A percentile compares a stretch with the other conserved stretches of the same genome.
These are phyloP conservation scores for Cheirogaleus medius DNA, from an alignment of 2,113 vertebrate species.

Conservation along the genomic window DNA sequence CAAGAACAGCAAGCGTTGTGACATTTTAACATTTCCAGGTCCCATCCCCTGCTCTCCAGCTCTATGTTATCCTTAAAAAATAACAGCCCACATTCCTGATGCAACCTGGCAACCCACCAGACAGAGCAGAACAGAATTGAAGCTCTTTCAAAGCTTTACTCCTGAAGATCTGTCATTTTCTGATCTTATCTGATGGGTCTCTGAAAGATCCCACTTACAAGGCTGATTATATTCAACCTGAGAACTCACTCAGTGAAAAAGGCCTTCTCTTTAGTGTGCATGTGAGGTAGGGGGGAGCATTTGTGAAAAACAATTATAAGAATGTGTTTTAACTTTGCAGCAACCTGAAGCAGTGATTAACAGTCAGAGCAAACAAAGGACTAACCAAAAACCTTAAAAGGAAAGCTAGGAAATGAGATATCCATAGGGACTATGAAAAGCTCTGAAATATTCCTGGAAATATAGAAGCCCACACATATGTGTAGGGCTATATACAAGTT, in stretches of 20 bases:
- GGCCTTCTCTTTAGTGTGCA: background rate
- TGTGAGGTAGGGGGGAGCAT: background rate
- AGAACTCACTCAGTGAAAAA: background rate
- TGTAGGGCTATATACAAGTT: background rate
- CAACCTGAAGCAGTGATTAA: background rate
- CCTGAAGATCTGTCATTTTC: background rate
- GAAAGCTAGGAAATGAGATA: background rate
- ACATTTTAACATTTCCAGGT: background rate
- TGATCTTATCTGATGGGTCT: background rate
- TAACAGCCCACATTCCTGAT: background rate
- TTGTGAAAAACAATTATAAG: background rate
- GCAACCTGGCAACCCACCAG: background rate
- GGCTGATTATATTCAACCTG: background rate
- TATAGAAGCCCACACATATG: background rate
- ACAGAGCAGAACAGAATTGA: background rate
- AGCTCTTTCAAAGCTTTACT: background rate
- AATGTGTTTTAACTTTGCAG: background rate
- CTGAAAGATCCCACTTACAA: background rate
- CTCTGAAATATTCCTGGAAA: background rate
- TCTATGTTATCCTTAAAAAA: background rate
- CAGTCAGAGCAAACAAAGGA: background rate
- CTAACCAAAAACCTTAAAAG: background rate
- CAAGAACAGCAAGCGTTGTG: background rate
- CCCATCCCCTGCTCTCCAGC: background rate
- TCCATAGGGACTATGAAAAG: background rate